Conservation (phyloP, 2,113 vertebrate genomes). For the Sorex fumeus region DNA sequence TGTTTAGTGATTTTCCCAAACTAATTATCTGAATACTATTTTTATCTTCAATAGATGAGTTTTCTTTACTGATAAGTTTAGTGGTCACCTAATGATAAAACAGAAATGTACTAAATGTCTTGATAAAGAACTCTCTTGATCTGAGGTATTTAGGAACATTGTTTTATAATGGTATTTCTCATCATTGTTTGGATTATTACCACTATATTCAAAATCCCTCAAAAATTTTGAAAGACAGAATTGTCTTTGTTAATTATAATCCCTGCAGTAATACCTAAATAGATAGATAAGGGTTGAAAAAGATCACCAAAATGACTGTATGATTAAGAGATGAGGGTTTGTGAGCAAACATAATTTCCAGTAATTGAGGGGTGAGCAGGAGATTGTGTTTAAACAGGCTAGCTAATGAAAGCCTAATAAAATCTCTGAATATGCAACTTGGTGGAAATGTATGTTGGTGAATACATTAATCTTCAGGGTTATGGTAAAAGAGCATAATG, state of each 20-base stretch:
- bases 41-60: neutral
- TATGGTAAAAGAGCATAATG: neutral
- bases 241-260: neutral
- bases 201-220: neutral
- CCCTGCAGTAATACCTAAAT: neutral
- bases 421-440: neutral
- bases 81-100: neutral
- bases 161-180: neutral
- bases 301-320: neutral
- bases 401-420: neutral
- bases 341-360: neutral
- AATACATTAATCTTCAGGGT: neutral
- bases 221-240: neutral
- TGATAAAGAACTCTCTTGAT: neutral
- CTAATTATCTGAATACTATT: neutral
- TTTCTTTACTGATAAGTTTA: neutral
- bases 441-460: neutral
- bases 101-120: neutral
- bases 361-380: neutral
- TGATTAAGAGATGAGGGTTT: neutral
- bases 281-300: neutral
- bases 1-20: neutral
- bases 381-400: neutral
- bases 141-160: neutral
- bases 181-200: neutral